Conservation (phyloP, 2,888 invertebrate species). For the Pegoplata infirma region DNA sequence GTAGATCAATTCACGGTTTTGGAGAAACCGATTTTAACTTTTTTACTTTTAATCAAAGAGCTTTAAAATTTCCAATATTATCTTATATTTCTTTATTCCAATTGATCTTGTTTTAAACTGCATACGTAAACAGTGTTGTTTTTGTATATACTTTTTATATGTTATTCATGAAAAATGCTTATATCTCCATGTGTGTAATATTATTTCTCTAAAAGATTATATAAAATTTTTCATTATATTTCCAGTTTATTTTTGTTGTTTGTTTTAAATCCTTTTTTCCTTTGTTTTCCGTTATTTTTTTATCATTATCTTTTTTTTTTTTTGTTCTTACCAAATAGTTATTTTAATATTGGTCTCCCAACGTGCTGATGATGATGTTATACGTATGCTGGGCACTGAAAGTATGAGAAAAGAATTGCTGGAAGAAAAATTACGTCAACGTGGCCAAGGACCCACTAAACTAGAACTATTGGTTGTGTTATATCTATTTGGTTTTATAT, state of each 20-base stretch:
- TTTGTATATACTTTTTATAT: background rate
- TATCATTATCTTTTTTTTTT: background rate
- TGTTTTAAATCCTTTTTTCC: conserved; percentile 10
- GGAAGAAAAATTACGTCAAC: conserved; percentile 84
- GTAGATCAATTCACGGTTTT: too few species aligned
- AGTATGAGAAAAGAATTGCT: conserved; percentile 82
- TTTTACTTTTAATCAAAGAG: too few species aligned
- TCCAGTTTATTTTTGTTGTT: background rate
- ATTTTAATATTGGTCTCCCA: conserved; percentile 95
- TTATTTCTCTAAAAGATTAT: background rate
- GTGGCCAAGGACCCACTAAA: conserved; percentile 91
- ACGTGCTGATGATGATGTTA: conserved; percentile 88
- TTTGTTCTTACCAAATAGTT: conserved; percentile 80
- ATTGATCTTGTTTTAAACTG: too few species aligned
- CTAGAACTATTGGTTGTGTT: conserved; percentile 90
- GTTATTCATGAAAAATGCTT: background rate
- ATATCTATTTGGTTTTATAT: conserved; percentile 93
- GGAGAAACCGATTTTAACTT: too few species aligned
- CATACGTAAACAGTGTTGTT: too few species aligned
- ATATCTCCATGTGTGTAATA: background rate
- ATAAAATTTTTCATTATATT: background rate
- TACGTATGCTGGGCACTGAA: conserved; percentile 86
- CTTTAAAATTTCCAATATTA: too few species aligned
- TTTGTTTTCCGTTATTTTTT: background rate
- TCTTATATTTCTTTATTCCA: too few species aligned